phyloP scores from a whole-genome alignment of 2,888 invertebrate species.

The Lycophotia porphyrea region DNA sequence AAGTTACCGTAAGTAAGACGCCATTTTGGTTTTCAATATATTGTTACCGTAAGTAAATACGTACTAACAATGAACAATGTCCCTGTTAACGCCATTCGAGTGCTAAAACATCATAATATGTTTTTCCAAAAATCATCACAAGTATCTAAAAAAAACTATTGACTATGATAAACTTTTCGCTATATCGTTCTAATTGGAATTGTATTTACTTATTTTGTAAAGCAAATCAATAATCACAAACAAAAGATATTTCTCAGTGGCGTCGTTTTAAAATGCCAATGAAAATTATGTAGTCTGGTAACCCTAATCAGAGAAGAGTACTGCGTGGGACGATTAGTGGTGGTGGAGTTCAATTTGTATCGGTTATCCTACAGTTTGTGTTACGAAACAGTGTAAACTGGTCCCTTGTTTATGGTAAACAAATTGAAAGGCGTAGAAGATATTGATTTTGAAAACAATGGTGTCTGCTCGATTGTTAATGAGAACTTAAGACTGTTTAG shows the following conservation, averaged over 20 bases:
- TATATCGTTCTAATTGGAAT: neutral
- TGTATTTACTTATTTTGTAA: neutral
- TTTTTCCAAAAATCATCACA: neutral
- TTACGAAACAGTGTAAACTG: neutral
- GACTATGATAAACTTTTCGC: neutral
- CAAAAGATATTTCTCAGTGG: neutral
- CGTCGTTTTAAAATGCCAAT: neutral
- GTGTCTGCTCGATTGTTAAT: constrained; percentile 19
- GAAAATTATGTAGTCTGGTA: neutral
- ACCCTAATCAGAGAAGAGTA: neutral
- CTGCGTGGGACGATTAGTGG: neutral
- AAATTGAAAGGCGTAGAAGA: constrained; percentile 8
- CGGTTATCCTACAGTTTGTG: neutral
- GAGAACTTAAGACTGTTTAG: neutral
- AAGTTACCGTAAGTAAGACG: neutral
- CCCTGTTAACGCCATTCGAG: neutral
- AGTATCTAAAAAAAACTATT: neutral
- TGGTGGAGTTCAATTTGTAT: neutral
- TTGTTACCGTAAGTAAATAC: neutral
- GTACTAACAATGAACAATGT: neutral
- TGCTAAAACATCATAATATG: neutral
- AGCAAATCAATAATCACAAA: neutral
- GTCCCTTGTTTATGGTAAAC: constrained; percentile 2
- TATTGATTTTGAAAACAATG: constrained; percentile 32
- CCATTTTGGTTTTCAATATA: neutral